Percentiles rank a stretch among this genome's conserved stretches.
Evolutionary conservation across 2,888 invertebrate genomes (phyloP).

Genomic region (Phengaris arion): DNA sequence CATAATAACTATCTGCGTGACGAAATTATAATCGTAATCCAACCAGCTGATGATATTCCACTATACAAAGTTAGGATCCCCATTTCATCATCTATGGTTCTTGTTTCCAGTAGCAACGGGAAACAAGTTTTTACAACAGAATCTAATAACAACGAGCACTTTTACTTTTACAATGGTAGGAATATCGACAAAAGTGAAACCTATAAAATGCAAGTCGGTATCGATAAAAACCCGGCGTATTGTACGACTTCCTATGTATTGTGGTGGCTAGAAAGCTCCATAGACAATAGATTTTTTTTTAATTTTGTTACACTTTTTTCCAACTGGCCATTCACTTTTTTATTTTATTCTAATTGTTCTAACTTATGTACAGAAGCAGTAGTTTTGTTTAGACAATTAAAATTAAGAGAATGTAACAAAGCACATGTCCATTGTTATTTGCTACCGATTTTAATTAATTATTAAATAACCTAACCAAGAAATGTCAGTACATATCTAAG

Average conservation of each 20-base stretch:
- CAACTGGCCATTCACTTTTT: constrained; percentile 11
- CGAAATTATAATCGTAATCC: too few species aligned
- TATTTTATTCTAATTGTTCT: neutral
- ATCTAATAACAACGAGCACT: constrained; percentile 7
- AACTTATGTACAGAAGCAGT: neutral
- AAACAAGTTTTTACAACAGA: constrained; percentile 1
- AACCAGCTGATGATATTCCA: too few species aligned
- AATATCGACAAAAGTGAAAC: constrained; percentile 24
- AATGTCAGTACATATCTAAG: too few species aligned
- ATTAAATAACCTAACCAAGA: too few species aligned
- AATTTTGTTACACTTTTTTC: constrained; percentile 2
- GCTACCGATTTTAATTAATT: neutral
- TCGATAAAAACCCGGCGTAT: constrained; percentile 20
- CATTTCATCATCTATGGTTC: neutral
- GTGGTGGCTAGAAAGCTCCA: constrained; percentile 18
- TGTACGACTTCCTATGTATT: constrained; percentile 24
- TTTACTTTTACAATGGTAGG: constrained; percentile 21
- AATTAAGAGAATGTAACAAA: neutral
- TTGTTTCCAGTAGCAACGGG: constrained; percentile 6
- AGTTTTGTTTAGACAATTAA: neutral
- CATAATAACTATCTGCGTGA: too few species aligned
- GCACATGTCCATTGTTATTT: neutral
- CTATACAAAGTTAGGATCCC: too few species aligned
- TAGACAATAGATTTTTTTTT: constrained; percentile 10
- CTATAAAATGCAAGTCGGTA: constrained; percentile 19